Percentiles rank a stretch among this genome's conserved stretches.
Evolutionary conservation across 2,797 vertebrate genomes (phyloP).

Genomic region (Coreius guichenoti): DNA sequence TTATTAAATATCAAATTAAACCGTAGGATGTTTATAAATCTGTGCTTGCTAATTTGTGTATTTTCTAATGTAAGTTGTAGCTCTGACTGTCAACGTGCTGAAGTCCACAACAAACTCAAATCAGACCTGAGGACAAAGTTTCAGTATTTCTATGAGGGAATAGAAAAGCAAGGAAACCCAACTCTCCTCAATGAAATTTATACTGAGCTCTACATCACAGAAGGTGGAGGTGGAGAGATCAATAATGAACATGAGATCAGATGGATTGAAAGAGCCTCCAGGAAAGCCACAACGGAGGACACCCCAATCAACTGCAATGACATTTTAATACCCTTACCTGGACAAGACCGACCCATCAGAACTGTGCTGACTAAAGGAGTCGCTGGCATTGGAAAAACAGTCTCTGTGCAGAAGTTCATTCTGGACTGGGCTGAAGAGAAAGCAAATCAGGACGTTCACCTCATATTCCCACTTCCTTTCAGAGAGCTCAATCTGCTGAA

Average conservation of each 20-base stretch:
- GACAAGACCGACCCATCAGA: neutral
- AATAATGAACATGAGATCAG: neutral
- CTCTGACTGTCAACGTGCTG: no score
- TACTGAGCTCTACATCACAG: conserved; percentile 22
- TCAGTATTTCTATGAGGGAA: no score
- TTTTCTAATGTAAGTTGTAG: no score
- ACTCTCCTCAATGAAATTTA: neutral
- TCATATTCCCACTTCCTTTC: conserved; percentile 36
- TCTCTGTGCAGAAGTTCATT: conserved; percentile 16
- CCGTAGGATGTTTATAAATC: no score
- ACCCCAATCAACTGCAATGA: neutral
- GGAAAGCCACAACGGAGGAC: neutral
- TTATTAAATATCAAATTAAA: no score
- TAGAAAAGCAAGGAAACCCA: neutral
- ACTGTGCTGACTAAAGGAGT: conserved; percentile 6
- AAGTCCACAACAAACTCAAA: no score
- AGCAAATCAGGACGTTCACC: neutral
- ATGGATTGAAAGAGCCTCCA: neutral
- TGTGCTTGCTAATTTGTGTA: no score
- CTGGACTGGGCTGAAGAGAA: conserved; percentile 20
- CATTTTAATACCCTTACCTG: neutral
- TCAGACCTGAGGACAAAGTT: no score
- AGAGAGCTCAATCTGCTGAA: conserved; percentile 25
- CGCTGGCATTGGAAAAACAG: conserved; percentile 14
- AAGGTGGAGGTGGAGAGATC: neutral